phyloP scores from a whole-genome alignment of 2,113 vertebrate genomes.

The Callipepla squamata region DNA sequence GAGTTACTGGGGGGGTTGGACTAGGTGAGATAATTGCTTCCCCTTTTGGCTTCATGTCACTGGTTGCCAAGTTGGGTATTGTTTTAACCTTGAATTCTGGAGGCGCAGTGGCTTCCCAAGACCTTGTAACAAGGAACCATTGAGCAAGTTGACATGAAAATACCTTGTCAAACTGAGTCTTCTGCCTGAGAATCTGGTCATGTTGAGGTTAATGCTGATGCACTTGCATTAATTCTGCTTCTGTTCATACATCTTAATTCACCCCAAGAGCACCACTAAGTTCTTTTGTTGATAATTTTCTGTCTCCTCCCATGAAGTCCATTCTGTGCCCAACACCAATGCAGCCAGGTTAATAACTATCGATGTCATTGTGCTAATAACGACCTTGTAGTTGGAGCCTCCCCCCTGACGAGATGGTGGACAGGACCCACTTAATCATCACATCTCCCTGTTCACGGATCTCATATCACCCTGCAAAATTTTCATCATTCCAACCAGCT shows the following conservation, averaged over 20 bases:
- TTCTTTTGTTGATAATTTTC: slow-evolving; percentile 60
- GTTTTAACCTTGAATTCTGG: slow-evolving; percentile 64
- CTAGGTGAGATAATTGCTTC: slow-evolving; percentile 55
- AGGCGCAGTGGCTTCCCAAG: not conserved
- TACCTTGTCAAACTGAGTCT: slow-evolving; percentile 45
- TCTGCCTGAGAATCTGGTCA: slow-evolving; percentile 32
- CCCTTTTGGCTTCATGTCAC: slow-evolving; percentile 28
- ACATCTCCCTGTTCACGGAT: not conserved
- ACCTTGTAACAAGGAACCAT: slow-evolving; percentile 39
- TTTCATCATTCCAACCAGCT: slow-evolving; percentile 68
- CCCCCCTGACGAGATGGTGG: not conserved
- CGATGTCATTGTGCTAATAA: slow-evolving; percentile 51
- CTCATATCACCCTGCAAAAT: slow-evolving; percentile 59
- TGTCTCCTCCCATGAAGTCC: slow-evolving; percentile 43
- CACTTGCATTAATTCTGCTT: slow-evolving; percentile 56
- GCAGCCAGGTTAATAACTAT: slow-evolving; percentile 71
- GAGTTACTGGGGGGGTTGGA: not conserved
- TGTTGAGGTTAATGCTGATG: not conserved
- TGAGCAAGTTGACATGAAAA: slow-evolving; percentile 47
- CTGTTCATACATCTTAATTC: slow-evolving; percentile 56
- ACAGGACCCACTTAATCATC: slow-evolving; percentile 60
- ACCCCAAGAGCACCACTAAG: not conserved
- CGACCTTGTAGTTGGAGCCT: not conserved
- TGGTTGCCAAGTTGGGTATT: not conserved
- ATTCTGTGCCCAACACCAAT: slow-evolving; percentile 19